phyloP scores from a whole-genome alignment of 2,113 vertebrate species.

The Todiramphus chloris region DNA sequence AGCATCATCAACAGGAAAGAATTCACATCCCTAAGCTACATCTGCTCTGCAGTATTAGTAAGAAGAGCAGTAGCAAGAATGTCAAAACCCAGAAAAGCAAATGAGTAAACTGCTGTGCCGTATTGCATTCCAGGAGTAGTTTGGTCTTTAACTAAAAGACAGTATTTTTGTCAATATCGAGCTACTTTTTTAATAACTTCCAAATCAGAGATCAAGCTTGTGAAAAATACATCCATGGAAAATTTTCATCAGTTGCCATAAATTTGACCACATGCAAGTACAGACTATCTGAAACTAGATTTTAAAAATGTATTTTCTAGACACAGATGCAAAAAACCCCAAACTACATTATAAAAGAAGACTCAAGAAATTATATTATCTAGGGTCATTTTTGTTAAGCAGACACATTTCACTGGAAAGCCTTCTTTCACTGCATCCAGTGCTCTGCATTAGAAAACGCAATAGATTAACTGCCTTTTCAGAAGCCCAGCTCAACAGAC shows the following conservation, averaged over 20 bases:
- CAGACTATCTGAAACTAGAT: background rate
- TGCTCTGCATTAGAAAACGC: background rate
- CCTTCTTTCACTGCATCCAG: background rate
- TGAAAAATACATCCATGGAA: background rate
- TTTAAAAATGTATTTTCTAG: background rate
- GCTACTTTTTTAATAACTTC: background rate
- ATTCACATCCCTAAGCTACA: slow-evolving; percentile 63
- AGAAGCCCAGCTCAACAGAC: background rate
- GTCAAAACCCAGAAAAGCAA: background rate
- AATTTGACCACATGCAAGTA: background rate
- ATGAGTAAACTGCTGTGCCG: background rate
- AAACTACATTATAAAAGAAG: background rate
- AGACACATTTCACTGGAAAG: background rate
- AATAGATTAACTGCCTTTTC: slow-evolving; percentile 3
- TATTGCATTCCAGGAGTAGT: background rate
- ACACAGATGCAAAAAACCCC: background rate
- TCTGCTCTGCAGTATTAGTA: background rate
- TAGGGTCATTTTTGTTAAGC: background rate
- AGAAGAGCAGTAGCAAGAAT: background rate
- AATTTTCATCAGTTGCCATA: background rate
- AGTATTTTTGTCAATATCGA: background rate
- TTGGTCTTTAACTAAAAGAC: background rate
- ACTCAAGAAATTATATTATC: background rate
- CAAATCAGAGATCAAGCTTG: background rate
- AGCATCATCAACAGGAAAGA: slow-evolving; percentile 48